Base-by-base conservation (phyloP, 2,888 invertebrate species). In the Troides aeacus region DNA sequence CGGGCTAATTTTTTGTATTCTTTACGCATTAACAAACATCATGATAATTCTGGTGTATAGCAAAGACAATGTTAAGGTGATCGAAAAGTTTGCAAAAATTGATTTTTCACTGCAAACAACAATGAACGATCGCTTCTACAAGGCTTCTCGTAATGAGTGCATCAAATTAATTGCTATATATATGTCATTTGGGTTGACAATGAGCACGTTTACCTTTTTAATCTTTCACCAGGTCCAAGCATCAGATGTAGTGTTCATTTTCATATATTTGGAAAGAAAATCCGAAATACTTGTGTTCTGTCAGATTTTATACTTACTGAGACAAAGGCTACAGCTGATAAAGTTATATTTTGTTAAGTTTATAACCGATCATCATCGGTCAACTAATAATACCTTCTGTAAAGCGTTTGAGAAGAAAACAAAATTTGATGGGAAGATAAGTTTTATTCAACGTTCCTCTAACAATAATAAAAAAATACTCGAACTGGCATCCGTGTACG, bases 401-500 rank as follows among this genome's bases (percentile, higher is more conserved):
- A 69, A 56, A 56, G n/a, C 10, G 6, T 21, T 56, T 8, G 1
- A 1, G 56, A 80, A 79, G 36, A 36, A 72, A 7, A 60, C 66
- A 15, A n/a, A n/a, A 56, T 7, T 56, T 21, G 68, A 77, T 12
- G 72, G 77, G 10, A 75, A 72, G 15, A 72, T 79, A 2, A 79
- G 83, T 64, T 79, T 81, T 30, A 83, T 86, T 62, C 86, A 84
- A 8, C 75, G 73, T 24, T 72, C 79, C 1, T 78, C 82, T 12
- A 50, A 74, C 0, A 75, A 61, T 17, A 87, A 84, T 66, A 79
- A 73, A 68, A 84, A 84, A 73, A 81, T 88, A 39, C 77, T 81
- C 18, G 83, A 84, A 21, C 73, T 88, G 24, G 84, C 86, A 0
- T 72, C 72, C 4, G 79, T 80, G n/a, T 88, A 86, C 66, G 77